These are phyloP conservation scores for Bambusicola thoracicus DNA, from an alignment of 2,113 vertebrate genomes.

Conservation along the genomic window DNA sequence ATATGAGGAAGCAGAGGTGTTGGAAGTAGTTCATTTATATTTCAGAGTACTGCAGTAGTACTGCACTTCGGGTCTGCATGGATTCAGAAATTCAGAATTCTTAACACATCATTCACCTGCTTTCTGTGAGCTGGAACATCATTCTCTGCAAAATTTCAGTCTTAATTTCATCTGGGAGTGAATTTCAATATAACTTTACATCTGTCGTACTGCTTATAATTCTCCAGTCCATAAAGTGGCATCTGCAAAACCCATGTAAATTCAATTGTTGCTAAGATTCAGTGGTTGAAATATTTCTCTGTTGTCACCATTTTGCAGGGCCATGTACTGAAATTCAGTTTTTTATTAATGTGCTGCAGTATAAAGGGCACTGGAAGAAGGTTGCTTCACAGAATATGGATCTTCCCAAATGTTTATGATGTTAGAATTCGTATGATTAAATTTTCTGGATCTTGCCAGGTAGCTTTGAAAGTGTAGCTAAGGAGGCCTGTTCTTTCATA, in stretches of 20 bases:
- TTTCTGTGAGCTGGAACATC: neutral
- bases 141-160: neutral
- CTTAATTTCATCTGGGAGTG: neutral
- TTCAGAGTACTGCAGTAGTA: neutral
- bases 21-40: neutral
- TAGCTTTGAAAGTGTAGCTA: fast-evolving
- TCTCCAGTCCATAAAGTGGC: neutral
- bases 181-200: neutral
- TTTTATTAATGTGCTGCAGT: neutral
- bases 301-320: neutral
- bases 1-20: neutral
- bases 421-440: neutral
- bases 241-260: neutral
- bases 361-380: neutral
- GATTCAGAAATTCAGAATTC: neutral
- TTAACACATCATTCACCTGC: neutral
- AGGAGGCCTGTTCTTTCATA: neutral
- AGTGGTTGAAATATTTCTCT: neutral
- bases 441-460: fast-evolving
- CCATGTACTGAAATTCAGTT: neutral
- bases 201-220: neutral
- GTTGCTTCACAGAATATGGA: neutral
- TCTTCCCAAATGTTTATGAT: neutral
- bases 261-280: neutral
- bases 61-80: neutral